Conservation (phyloP, 2,797 vertebrate genomes). For the Rhinatrema bivittatum region DNA sequence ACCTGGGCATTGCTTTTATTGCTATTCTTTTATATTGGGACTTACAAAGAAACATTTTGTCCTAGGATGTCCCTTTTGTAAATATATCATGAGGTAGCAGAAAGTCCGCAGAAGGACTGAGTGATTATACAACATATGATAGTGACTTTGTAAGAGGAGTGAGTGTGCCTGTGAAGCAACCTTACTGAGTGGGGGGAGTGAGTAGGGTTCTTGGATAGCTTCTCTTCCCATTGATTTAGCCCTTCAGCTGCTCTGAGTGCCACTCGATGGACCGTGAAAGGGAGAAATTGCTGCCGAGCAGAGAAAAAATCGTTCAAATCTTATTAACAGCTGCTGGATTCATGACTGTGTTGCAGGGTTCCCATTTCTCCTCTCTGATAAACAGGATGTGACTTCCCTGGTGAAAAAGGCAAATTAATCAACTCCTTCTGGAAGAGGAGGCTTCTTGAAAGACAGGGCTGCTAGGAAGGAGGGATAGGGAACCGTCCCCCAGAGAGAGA, state of each 20-base stretch:
- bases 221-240: background rate
- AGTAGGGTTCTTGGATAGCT: accelerated
- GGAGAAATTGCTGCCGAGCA: background rate
- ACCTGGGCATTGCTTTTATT: too few relatives aligned
- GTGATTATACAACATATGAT: too few relatives aligned
- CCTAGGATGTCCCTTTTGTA: too few relatives aligned
- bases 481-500: too few relatives aligned
- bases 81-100: too few relatives aligned
- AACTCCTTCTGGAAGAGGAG: slow-evolving; percentile 7
- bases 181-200: background rate
- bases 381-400: slow-evolving; percentile 22
- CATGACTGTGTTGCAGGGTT: background rate
- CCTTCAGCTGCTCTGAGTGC: slow-evolving; percentile 10
- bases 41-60: too few relatives aligned
- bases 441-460: background rate
- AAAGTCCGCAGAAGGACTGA: too few relatives aligned
- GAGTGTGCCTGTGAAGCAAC: too few relatives aligned
- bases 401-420: background rate
- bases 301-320: background rate
- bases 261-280: background rate
- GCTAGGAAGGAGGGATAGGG: too few relatives aligned
- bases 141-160: too few relatives aligned
- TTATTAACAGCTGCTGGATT: slow-evolving; percentile 25
- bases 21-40: too few relatives aligned
- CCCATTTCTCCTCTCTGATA: slow-evolving; percentile 15